Evolutionary conservation across 2,888 invertebrate species (phyloP).

Genomic region (Carpatolechia fugitivella): DNA sequence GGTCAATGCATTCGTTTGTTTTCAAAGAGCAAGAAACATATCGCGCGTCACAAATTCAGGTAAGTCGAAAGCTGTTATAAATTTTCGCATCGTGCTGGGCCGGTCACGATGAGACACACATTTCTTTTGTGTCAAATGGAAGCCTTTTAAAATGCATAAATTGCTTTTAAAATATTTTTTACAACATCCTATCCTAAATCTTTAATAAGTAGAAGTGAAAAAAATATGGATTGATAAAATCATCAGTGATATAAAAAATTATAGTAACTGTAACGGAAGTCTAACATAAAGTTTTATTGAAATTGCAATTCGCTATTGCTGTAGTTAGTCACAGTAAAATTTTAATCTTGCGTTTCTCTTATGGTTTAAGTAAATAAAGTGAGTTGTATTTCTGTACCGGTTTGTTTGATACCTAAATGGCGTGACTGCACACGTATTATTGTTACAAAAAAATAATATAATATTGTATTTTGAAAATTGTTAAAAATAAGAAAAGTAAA

Average conservation of each 20-base stretch:
- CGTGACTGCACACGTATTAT: too few species aligned
- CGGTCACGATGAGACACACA: slow-evolving; percentile 51
- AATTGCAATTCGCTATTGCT: neutral
- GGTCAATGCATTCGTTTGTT: neutral
- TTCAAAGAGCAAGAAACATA: neutral
- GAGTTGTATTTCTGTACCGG: too few species aligned
- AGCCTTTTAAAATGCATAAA: slow-evolving; percentile 11
- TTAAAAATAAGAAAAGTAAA: too few species aligned
- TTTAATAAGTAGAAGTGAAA: neutral
- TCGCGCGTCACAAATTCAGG: slow-evolving; percentile 20
- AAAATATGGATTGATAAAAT: slow-evolving; percentile 1
- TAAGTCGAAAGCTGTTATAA: slow-evolving; percentile 48
- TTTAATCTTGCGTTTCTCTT: neutral
- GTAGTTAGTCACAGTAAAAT: neutral
- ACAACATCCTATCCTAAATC: slow-evolving; percentile 1
- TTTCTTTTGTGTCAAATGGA: slow-evolving; percentile 25
- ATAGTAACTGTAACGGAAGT: neutral
- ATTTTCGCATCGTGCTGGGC: slow-evolving; percentile 50
- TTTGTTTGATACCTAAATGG: too few species aligned
- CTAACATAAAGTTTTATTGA: neutral
- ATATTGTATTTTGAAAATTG: too few species aligned
- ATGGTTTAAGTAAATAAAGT: too few species aligned
- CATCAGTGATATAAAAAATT: neutral
- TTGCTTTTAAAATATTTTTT: slow-evolving; percentile 14
- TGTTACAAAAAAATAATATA: too few species aligned